Evolutionary conservation across 2,888 invertebrate genomes (phyloP).

Genomic region (Thalpophila matura): DNA sequence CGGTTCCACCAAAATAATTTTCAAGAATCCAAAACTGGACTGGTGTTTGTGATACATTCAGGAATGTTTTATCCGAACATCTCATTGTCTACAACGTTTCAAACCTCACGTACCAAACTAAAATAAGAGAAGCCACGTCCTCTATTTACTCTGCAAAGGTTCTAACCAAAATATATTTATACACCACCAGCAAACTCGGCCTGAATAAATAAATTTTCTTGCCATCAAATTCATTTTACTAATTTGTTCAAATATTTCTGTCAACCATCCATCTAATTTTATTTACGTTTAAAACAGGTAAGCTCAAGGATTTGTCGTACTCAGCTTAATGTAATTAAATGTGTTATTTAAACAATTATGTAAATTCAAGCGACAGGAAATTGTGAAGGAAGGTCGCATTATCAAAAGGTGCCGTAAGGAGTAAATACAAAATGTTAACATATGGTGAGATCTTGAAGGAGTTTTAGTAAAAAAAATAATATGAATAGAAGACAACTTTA

Average conservation of each 20-base stretch:
- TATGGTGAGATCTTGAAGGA: slow-evolving; percentile 1
- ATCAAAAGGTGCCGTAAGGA: slow-evolving; percentile 67
- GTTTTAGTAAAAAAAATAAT: background rate
- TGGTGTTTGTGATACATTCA: too few species aligned
- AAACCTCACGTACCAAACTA: background rate
- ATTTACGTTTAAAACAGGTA: slow-evolving; percentile 71
- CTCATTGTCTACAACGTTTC: too few species aligned
- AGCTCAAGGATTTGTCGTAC: slow-evolving; percentile 71
- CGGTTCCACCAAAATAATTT: too few species aligned
- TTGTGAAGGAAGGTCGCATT: slow-evolving; percentile 75
- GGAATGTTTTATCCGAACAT: too few species aligned
- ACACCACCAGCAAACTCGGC: slow-evolving; percentile 16
- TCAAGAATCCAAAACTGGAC: too few species aligned
- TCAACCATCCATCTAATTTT: slow-evolving; percentile 63
- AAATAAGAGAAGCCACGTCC: slow-evolving; percentile 3
- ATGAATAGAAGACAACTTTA: background rate
- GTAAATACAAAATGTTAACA: slow-evolving; percentile 27
- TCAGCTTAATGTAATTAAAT: slow-evolving; percentile 76
- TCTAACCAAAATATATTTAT: slow-evolving; percentile 19
- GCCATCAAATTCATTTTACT: slow-evolving; percentile 43
- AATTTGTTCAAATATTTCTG: slow-evolving; percentile 43
- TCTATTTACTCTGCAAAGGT: slow-evolving; percentile 1
- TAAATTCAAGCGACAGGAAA: slow-evolving; percentile 74
- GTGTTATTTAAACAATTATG: slow-evolving; percentile 82
- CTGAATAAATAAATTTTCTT: slow-evolving; percentile 27